Percentiles rank a stretch among this genome's conserved stretches.
Evolutionary conservation across 2,113 vertebrate species (phyloP).

Genomic region (Mus spicilegus): DNA sequence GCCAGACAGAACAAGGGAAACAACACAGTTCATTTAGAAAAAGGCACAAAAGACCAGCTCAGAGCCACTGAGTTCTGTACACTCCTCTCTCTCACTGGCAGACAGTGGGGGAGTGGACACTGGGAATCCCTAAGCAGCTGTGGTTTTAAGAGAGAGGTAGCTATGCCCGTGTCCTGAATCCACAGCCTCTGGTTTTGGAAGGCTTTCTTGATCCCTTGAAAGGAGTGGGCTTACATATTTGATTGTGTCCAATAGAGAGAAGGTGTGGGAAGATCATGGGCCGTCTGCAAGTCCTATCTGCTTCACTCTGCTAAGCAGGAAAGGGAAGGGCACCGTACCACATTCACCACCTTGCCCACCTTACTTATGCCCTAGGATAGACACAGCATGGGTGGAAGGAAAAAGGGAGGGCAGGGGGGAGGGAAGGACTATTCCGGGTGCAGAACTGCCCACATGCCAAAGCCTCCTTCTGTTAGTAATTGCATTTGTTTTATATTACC

Average conservation of each 20-base stretch:
- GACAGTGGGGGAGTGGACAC: too few species aligned
- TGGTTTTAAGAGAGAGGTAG: not conserved
- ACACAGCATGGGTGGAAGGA: not conserved
- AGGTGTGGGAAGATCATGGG: too few species aligned
- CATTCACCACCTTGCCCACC: not conserved
- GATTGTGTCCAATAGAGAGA: not conserved
- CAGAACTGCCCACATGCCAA: not conserved
- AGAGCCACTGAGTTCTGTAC: not conserved
- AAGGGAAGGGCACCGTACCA: not conserved
- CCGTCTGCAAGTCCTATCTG: too few species aligned
- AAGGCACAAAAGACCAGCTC: not conserved
- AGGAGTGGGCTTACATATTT: not conserved
- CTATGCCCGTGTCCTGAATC: too few species aligned
- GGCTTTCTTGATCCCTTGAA: not conserved
- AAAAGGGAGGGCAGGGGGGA: not conserved
- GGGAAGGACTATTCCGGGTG: not conserved
- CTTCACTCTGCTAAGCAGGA: not conserved
- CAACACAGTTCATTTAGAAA: not conserved
- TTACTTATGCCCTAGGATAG: not conserved
- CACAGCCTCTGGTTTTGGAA: not conserved
- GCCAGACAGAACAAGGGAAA: not conserved
- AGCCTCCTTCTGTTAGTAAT: not conserved
- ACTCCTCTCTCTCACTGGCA: not conserved
- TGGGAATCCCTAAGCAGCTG: not conserved
- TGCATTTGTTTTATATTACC: not conserved